phyloP scores from a whole-genome alignment of 2,113 vertebrate genomes.

The Tympanuchus pallidicinctus region DNA sequence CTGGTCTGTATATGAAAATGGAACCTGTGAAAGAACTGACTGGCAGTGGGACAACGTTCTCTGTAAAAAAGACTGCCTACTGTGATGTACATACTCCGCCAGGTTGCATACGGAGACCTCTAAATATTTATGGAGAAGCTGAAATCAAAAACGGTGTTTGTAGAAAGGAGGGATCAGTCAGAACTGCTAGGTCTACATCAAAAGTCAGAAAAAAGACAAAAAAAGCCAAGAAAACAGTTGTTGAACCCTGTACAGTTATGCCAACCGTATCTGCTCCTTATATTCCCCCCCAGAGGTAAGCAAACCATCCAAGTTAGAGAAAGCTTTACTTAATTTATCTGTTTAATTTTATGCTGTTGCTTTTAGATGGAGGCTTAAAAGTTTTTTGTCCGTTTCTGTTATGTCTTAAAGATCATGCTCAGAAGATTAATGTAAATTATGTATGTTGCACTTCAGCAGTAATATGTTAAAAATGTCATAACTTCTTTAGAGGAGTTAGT shows the following conservation, averaged over 20 bases:
- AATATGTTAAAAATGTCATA: not conserved
- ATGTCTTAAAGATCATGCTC: not conserved
- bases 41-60: conserved; percentile 83
- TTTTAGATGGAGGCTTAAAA: not conserved
- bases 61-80: conserved; percentile 96
- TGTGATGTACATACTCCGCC: conserved; percentile 94
- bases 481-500: not conserved
- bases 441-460: not conserved
- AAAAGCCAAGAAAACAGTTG: conserved; percentile 84
- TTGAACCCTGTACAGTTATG: conserved; percentile 83
- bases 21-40: conserved; percentile 90
- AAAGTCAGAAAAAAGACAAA: conserved; percentile 91
- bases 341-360: not conserved
- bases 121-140: conserved; percentile 89
- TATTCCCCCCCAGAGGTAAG: conserved; percentile 93
- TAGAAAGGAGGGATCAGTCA: conserved; percentile 80
- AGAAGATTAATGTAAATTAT: not conserved
- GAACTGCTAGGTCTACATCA: conserved; percentile 79
- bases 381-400: not conserved
- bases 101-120: conserved; percentile 87
- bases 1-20: conserved; percentile 97
- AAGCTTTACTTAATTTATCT: not conserved
- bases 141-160: conserved; percentile 90
- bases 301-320: not conserved
- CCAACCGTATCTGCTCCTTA: conserved; percentile 84